Conservation (phyloP, 1,140 invertebrate genomes). For the Venustaconcha ellipsiformis region DNA sequence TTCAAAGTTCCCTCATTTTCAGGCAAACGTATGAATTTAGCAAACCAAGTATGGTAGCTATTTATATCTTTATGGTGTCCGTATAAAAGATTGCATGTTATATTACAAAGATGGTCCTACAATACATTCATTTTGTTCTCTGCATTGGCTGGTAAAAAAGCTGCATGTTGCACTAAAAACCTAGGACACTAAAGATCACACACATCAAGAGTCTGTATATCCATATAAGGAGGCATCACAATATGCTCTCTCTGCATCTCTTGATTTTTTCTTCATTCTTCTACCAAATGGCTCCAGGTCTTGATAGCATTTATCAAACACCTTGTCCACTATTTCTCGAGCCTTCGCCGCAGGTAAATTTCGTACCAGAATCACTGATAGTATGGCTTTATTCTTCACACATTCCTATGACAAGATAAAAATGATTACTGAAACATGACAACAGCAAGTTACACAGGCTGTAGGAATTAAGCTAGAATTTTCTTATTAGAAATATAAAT, state of each 20-base stretch:
- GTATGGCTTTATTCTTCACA: conserved; percentile 88
- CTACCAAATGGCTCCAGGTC: conserved; percentile 95
- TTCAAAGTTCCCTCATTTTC: too few species aligned
- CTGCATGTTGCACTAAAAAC: too few species aligned
- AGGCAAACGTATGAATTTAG: too few species aligned
- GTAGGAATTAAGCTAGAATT: background rate
- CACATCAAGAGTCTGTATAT: conserved; percentile 3
- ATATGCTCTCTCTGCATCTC: conserved; percentile 1
- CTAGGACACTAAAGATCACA: too few species aligned
- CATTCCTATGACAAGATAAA: conserved; percentile 78
- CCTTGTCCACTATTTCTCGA: conserved; percentile 82
- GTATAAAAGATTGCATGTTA: too few species aligned
- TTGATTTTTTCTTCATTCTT: conserved; percentile 32
- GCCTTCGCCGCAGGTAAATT: conserved; percentile 82
- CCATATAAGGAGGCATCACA: conserved; percentile 21
- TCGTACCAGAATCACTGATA: conserved; percentile 85
- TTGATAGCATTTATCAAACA: conserved; percentile 92
- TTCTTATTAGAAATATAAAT: background rate
- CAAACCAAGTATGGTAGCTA: too few species aligned
- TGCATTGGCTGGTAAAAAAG: too few species aligned
- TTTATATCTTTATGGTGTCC: too few species aligned
- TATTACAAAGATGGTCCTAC: too few species aligned
- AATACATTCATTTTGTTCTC: too few species aligned
- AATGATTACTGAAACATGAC: background rate
- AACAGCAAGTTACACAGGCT: background rate